Evolutionary conservation across 1,140 invertebrate genomes (phyloP).

Genomic region (Trichonephila clavata): DNA sequence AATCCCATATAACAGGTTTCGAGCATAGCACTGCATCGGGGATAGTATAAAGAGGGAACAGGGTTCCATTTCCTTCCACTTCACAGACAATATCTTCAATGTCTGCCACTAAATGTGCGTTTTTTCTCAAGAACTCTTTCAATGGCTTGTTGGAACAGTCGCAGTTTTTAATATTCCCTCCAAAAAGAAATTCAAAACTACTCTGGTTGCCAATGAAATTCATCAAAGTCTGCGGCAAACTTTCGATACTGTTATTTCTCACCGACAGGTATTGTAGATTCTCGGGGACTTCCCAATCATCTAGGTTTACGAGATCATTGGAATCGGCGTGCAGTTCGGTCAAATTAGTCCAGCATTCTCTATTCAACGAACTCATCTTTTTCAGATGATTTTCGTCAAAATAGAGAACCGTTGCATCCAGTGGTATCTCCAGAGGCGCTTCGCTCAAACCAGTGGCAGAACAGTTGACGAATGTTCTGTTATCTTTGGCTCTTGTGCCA

Average conservation of each 20-base stretch:
- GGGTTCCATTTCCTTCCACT: constrained; percentile 29
- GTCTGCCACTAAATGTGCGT: constrained; percentile 26
- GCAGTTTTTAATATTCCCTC: constrained; percentile 40
- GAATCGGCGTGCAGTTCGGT: constrained; percentile 47
- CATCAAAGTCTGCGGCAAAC: background rate
- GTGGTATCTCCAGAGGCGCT: background rate
- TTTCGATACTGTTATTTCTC: constrained; percentile 32
- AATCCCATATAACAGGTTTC: background rate
- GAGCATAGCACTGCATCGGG: constrained; percentile 78
- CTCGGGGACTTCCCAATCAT: constrained; percentile 45
- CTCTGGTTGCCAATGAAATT: constrained; percentile 15
- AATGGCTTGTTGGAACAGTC: constrained; percentile 35
- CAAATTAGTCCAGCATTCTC: constrained; percentile 9
- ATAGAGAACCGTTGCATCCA: constrained; percentile 46
- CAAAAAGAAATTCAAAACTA: constrained; percentile 39
- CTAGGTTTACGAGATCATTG: background rate
- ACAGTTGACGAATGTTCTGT: constrained; percentile 57
- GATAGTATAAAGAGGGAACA: constrained; percentile 79
- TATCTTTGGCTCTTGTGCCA: constrained; percentile 52
- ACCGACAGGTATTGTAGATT: constrained; percentile 37
- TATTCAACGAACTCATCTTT: constrained; percentile 28
- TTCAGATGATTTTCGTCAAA: constrained; percentile 49
- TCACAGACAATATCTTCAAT: constrained; percentile 43
- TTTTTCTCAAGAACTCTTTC: constrained; percentile 27
- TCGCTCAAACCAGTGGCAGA: background rate